These are phyloP conservation scores for Chromoteleia sp. DNA, from an alignment of 2,888 invertebrate species.

Conservation along the genomic window DNA sequence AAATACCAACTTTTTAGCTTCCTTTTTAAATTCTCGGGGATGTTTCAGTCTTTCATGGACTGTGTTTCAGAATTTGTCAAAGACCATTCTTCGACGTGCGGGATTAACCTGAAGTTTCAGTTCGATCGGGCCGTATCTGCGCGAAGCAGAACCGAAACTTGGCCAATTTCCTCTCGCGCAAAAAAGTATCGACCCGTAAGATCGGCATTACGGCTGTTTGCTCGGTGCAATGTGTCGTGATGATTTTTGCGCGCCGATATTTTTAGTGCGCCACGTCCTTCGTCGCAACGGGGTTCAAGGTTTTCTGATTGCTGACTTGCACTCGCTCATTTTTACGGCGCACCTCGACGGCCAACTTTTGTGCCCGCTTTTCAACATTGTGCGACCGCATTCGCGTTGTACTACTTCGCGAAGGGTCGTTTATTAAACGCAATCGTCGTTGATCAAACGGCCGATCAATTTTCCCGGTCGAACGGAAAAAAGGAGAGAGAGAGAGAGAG, in stretches of 20 bases:
- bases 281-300: conserved; percentile 81
- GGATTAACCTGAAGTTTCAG: conserved; percentile 20
- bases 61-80: too few relatives aligned
- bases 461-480: conserved; percentile 5
- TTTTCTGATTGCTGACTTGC: conserved; percentile 72
- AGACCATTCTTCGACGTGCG: too few relatives aligned
- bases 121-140: conserved; percentile 18
- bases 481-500: not conserved
- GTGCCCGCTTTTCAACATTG: conserved; percentile 47
- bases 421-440: conserved; percentile 29
- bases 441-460: not conserved
- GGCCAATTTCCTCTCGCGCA: conserved; percentile 65
- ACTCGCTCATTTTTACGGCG: conserved; percentile 69
- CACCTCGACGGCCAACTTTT: conserved; percentile 38
- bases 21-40: too few relatives aligned
- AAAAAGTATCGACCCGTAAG: conserved; percentile 77
- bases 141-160: conserved; percentile 44
- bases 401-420: conserved; percentile 44
- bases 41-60: too few relatives aligned
- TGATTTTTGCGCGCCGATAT: conserved; percentile 78
- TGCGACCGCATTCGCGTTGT: conserved; percentile 41
- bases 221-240: conserved; percentile 74
- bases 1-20: too few relatives aligned
- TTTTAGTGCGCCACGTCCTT: conserved; percentile 81
- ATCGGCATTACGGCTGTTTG: conserved; percentile 77